Evolutionary conservation across 2,888 invertebrate genomes (phyloP).

Genomic region (Acholoe squamosa): DNA sequence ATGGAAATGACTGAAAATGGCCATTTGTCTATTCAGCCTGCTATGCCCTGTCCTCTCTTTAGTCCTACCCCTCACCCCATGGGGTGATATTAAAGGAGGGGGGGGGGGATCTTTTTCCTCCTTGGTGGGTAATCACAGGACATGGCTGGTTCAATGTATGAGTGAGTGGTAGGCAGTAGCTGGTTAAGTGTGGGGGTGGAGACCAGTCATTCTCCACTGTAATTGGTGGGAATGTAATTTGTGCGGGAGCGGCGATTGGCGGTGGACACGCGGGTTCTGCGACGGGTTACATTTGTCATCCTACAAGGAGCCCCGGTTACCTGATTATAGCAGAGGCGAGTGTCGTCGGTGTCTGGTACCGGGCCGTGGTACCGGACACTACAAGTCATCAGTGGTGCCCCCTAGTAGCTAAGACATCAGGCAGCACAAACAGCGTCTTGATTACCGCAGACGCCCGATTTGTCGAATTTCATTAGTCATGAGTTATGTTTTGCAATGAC

Average conservation of each 20-base stretch:
- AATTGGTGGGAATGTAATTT: constrained; percentile 32
- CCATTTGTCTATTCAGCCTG: too few relatives aligned
- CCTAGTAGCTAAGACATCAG: not conserved
- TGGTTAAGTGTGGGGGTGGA: not conserved
- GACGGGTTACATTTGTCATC: not conserved
- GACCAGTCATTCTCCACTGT: not conserved
- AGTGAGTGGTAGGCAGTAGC: too few relatives aligned
- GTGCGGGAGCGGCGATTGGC: not conserved
- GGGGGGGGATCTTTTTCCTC: too few relatives aligned
- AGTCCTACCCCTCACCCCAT: too few relatives aligned
- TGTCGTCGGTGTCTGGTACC: not conserved
- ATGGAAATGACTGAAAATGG: too few relatives aligned
- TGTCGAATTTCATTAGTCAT: constrained; percentile 56
- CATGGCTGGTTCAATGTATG: too few relatives aligned
- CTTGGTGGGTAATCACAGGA: too few relatives aligned
- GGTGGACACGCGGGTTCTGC: too few relatives aligned
- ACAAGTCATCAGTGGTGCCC: constrained; percentile 29
- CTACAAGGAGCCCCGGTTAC: not conserved
- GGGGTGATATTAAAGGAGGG: too few relatives aligned
- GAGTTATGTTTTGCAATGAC: constrained; percentile 56
- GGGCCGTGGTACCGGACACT: not conserved
- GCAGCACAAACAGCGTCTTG: not conserved
- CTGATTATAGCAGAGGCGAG: not conserved
- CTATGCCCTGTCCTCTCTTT: too few relatives aligned
- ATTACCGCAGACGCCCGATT: constrained; percentile 40